Conservation (phyloP, 1,140 invertebrate species). For the Holcopasites calliopsidis region DNA sequence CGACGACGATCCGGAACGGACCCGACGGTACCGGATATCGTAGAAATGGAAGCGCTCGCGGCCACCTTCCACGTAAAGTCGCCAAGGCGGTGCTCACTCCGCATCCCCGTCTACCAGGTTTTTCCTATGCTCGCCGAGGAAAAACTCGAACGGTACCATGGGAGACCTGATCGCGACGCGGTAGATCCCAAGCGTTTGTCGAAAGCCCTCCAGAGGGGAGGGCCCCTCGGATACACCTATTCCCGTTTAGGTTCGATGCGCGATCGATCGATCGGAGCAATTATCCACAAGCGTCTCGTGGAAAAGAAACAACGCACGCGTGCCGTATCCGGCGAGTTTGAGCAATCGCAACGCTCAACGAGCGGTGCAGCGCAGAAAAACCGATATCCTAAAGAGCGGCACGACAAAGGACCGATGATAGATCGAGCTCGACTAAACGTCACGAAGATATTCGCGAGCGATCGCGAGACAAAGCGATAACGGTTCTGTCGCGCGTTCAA, state of each 20-base stretch:
- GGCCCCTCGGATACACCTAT: background rate
- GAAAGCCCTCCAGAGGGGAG: slow-evolving; percentile 39
- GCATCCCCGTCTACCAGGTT: slow-evolving; percentile 29
- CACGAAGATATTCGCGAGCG: background rate
- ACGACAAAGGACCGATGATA: slow-evolving; percentile 22
- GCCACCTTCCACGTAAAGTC: slow-evolving; percentile 22
- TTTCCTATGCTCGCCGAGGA: slow-evolving; percentile 27
- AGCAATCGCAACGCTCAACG: too few species aligned
- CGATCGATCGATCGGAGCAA: slow-evolving; percentile 52
- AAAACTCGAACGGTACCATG: slow-evolving; percentile 53
- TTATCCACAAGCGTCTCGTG: slow-evolving; percentile 33
- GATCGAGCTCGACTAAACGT: slow-evolving; percentile 7
- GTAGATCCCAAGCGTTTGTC: slow-evolving; percentile 57
- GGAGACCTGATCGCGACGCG: slow-evolving; percentile 40
- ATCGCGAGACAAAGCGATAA: slow-evolving; percentile 23
- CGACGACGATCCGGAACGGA: background rate
- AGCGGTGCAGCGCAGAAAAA: too few species aligned
- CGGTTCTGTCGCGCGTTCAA: slow-evolving; percentile 14
- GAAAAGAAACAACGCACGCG: background rate
- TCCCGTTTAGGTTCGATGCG: slow-evolving; percentile 32
- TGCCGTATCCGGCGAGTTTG: background rate
- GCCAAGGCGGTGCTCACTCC: slow-evolving; percentile 11
- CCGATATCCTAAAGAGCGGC: too few species aligned
- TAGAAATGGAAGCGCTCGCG: slow-evolving; percentile 38
- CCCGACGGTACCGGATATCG: slow-evolving; percentile 32